Base-by-base conservation (phyloP, 1,140 invertebrate genomes). In the Metaphire vulgaris region DNA sequence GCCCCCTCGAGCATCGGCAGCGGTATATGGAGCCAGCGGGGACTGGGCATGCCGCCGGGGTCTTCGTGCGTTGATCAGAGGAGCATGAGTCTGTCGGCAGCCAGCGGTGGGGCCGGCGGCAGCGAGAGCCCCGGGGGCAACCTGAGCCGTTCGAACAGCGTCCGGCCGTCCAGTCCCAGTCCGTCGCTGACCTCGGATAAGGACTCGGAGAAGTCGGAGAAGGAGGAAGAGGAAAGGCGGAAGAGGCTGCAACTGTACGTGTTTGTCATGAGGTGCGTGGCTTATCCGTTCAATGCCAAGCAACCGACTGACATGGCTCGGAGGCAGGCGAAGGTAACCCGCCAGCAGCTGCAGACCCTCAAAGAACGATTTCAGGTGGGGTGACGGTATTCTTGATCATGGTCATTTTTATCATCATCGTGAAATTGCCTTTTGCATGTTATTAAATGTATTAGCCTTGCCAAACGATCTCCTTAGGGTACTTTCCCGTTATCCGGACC, bases 261-360 rank as follows among this genome's bases (percentile, higher is more conserved):
- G 75, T 99, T 99, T 87, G 94, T 99, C 80, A 96, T 96, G 79
- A 89, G 97, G 85, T 98, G 97, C 87, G 92, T 99, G 83, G 95
- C 98, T 1, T 99, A 99, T 89, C 97, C 97, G 12, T 99, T 99
- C 88, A 99, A 99, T 88, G 95, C 96, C 2, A 99, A 99, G 87
- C 97, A 99, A 86, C 95, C 96, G 0, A 97, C 94, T 26, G 97
- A 99, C 85, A 95, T 99, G 95, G 95, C 83, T 28, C 79, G 85
- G 74, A 80, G 96, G 98, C 87, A 84, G 68, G 84, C 86, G 77
- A 85, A 85, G 72, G 99, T 99, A 89, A 92, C 99, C 70, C 96
- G 92, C 33, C 95, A 96, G 85, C 92, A 96, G 85, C 88, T 99
- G 74, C 95, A 98, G 84, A 92, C 93, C 69, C 95, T 98, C 80